Conservation (phyloP, 2,888 invertebrate genomes). For the Pyrrhia umbra region DNA sequence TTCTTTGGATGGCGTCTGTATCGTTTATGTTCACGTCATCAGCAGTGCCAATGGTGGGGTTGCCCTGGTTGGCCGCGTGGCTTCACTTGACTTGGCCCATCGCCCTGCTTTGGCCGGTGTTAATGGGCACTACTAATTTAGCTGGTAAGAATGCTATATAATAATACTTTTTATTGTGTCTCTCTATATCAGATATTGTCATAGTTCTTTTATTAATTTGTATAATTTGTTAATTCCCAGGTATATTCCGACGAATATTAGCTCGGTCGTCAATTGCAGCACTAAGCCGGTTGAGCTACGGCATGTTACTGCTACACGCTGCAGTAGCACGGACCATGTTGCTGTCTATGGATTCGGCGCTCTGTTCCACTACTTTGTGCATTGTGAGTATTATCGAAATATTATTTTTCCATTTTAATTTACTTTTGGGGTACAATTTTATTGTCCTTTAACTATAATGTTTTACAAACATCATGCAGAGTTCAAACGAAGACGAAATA, state of each 20-base stretch:
- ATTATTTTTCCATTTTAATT: not conserved
- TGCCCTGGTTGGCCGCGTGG: conserved; percentile 75
- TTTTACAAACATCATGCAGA: too few relatives aligned
- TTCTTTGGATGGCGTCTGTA: conserved; percentile 71
- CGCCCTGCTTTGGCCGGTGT: conserved; percentile 79
- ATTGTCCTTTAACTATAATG: not conserved
- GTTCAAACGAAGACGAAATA: too few relatives aligned
- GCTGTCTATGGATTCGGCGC: conserved; percentile 81
- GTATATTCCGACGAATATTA: conserved; percentile 79
- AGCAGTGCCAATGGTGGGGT: conserved; percentile 64
- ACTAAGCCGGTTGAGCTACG: conserved; percentile 89
- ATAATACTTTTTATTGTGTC: too few relatives aligned
- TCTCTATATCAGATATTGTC: too few relatives aligned
- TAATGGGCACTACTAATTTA: conserved; percentile 76
- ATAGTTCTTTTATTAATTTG: too few relatives aligned
- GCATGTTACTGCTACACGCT: conserved; percentile 89
- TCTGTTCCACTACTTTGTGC: conserved; percentile 84
- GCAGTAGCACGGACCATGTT: conserved; percentile 83
- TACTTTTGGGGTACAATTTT: not conserved
- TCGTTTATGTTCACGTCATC: conserved; percentile 65
- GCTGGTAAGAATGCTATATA: conserved; percentile 74
- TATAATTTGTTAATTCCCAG: conserved; percentile 65
- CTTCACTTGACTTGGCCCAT: conserved; percentile 77
- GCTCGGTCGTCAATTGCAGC: conserved; percentile 85
- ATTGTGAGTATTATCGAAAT: conserved; percentile 81